Evolutionary conservation across 2,888 invertebrate species (phyloP).

Genomic region (Protonemura montana): DNA sequence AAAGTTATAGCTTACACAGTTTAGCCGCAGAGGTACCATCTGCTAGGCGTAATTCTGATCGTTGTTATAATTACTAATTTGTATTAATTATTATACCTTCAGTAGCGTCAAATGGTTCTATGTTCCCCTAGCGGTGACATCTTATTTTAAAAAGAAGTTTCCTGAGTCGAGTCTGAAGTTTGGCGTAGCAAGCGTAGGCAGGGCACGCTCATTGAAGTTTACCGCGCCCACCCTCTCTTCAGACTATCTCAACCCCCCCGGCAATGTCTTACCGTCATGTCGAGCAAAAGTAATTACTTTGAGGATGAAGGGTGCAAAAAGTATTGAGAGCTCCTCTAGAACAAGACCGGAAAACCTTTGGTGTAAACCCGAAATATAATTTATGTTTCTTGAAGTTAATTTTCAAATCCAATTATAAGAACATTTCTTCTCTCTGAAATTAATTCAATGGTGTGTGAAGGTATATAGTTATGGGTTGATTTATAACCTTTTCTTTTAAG

Average conservation of each 20-base stretch:
- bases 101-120: neutral
- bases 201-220: neutral
- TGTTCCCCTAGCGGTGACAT: neutral
- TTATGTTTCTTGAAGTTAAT: slow-evolving; percentile 20
- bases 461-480: neutral
- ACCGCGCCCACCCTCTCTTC: neutral
- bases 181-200: neutral
- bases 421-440: neutral
- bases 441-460: neutral
- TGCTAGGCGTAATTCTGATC: neutral
- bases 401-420: slow-evolving; percentile 20
- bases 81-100: neutral
- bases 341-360: neutral
- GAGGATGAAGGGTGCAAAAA: slow-evolving; percentile 17
- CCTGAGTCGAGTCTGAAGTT: neutral
- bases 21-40: neutral
- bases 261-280: slow-evolving; percentile 22
- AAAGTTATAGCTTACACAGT: neutral
- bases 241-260: neutral
- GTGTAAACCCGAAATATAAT: slow-evolving; percentile 18
- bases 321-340: slow-evolving; percentile 22
- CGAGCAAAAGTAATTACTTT: slow-evolving; percentile 29
- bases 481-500: neutral
- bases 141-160: neutral
- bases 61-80: neutral